Base-by-base conservation (phyloP, 2,797 vertebrate species). In the Brachyalestes nurse region DNA sequence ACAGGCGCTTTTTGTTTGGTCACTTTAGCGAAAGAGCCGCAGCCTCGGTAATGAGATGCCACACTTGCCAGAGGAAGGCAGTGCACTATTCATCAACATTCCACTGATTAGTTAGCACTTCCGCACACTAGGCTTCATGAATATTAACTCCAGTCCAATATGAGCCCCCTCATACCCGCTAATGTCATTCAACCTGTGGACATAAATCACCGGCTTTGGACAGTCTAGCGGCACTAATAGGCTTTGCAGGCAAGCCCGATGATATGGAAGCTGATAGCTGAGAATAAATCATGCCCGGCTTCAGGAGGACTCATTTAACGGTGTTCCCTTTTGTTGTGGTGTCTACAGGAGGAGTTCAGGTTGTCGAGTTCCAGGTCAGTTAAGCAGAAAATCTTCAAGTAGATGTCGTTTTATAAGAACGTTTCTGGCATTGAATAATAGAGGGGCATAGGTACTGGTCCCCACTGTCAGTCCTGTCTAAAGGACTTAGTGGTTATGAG, bases 21-120 rank as follows among this genome's bases (percentile, higher is more conserved):
- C 81, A 77, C 58, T 81, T 69, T 51, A 65, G 49, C 62, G 19
- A 66, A 76, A 83, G 88, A 86, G 82, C 75, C 86, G 69, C 55
- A 72, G 84, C 88, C 88, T 90, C 90, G 88, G 83, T 90, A 91
- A 92, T 91, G 90, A 93, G 92, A 90, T 87, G 83, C 82, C 70
- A 60, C 80, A 71, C 81, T 75, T 67, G 80, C 57, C 74, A 45
- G 79, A 82, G 85, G 84, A 88, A 87, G 86, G 90, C 89, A 88
- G 86, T 82, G 77, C 77, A 77, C 88, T 88, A 92, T 93, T 93
- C 88, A 93, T 93, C 91, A 92, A 89, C 79, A 72, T 86, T 82
- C 79, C 13, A 4, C 67, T 86, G 88, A 89, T 90, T 88, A 84
- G 87, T 84, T 88, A 40, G 72, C 67, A 23, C 85, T 82, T 80